Conservation (phyloP, 2,797 vertebrate species). For the Enoplosus armatus region DNA sequence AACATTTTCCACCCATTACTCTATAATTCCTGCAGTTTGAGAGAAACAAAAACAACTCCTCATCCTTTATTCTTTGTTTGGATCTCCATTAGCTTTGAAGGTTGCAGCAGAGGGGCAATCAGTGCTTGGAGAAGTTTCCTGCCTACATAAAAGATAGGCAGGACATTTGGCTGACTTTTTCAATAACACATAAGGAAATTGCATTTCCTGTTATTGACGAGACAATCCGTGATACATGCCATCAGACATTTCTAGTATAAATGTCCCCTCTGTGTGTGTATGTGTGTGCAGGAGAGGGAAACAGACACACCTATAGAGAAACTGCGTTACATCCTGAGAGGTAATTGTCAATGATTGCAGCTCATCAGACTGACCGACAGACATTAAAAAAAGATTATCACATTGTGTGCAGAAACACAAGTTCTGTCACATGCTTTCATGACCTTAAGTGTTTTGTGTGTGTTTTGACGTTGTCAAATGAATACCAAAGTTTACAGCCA, state of each 20-base stretch:
- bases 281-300: not conserved
- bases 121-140: constrained; percentile 2
- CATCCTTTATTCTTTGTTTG: too few relatives aligned
- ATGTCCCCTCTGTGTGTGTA: not conserved
- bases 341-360: constrained; percentile 13
- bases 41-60: not conserved
- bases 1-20: too few relatives aligned
- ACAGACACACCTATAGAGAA: not conserved
- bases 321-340: not conserved
- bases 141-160: not conserved
- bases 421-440: not conserved
- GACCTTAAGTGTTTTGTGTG: not conserved
- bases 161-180: constrained; percentile 50
- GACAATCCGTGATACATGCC: constrained; percentile 15
- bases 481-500: not conserved
- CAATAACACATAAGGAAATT: constrained; percentile 35
- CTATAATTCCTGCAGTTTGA: not conserved
- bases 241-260: constrained; percentile 42
- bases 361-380: not conserved
- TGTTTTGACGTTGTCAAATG: not conserved
- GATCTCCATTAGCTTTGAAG: too few relatives aligned
- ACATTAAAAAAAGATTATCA: not conserved
- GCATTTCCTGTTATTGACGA: constrained; percentile 57
- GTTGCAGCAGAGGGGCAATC: not conserved
- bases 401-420: not conserved